Percentiles rank a stretch among this genome's conserved stretches.
phyloP scores from a whole-genome alignment of 2,113 vertebrate species.

The Misgurnus anguillicaudatus region DNA sequence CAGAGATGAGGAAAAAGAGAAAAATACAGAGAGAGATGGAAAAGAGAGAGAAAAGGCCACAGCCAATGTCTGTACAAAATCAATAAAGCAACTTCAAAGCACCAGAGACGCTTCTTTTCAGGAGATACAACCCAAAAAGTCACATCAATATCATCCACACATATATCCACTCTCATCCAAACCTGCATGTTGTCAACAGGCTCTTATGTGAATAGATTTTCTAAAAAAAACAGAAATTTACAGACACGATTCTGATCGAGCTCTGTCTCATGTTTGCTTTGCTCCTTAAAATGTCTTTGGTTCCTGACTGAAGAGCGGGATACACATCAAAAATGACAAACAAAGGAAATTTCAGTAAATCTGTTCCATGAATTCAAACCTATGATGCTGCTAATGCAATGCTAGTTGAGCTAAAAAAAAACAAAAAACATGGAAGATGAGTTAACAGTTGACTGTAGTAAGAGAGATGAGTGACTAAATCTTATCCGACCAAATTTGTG shows the following conservation, averaged over 20 bases:
- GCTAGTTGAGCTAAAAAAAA: background rate
- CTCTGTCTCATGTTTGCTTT: background rate
- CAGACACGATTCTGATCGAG: background rate
- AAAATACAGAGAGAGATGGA: background rate
- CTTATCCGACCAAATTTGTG: background rate
- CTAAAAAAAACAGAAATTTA: background rate
- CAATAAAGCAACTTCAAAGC: slow-evolving; percentile 51
- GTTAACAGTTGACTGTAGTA: background rate
- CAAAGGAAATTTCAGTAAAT: too few species aligned
- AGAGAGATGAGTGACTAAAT: background rate
- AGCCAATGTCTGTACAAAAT: slow-evolving; percentile 51
- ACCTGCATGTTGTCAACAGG: slow-evolving; percentile 18
- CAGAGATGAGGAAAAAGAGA: background rate
- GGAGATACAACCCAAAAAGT: slow-evolving; percentile 39
- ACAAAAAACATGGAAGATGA: background rate
- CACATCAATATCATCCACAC: slow-evolving; percentile 49
- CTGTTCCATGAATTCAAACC: background rate
- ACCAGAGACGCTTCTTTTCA: slow-evolving; percentile 48
- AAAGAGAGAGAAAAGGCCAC: slow-evolving; percentile 6
- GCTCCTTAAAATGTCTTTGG: background rate
- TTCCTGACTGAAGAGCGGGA: background rate
- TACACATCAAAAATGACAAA: too few species aligned
- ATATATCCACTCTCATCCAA: slow-evolving; percentile 35
- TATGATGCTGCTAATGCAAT: background rate
- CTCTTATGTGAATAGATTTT: background rate